These are phyloP conservation scores for Helicoverpa assulta DNA, from an alignment of 2,888 invertebrate species.

Conservation along the genomic window DNA sequence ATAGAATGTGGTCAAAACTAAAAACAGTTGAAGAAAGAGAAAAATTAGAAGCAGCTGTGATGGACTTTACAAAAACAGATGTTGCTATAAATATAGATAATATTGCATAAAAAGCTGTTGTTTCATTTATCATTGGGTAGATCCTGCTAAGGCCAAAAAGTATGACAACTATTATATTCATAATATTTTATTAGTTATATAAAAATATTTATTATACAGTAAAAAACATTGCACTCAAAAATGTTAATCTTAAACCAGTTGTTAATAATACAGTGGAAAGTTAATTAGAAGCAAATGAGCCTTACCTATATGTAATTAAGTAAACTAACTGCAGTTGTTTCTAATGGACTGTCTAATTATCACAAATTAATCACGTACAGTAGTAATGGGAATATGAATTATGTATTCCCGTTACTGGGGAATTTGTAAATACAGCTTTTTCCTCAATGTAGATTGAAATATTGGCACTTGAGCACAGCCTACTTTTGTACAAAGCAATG, in stretches of 20 bases:
- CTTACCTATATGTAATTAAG: too few species aligned
- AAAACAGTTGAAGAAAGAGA: slow-evolving; percentile 91
- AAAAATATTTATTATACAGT: slow-evolving; percentile 1
- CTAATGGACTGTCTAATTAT: too few species aligned
- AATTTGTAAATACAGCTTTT: slow-evolving; percentile 79
- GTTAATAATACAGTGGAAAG: neutral
- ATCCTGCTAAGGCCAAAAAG: neutral
- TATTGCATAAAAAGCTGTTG: slow-evolving; percentile 68
- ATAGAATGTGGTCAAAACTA: slow-evolving; percentile 91
- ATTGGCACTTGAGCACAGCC: slow-evolving; percentile 78
- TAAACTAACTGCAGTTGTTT: too few species aligned
- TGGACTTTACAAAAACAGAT: slow-evolving; percentile 87
- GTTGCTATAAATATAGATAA: slow-evolving; percentile 84
- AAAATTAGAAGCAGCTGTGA: slow-evolving; percentile 86
- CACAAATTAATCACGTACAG: too few species aligned
- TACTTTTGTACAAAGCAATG: slow-evolving; percentile 67
- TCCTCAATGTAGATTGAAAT: slow-evolving; percentile 78
- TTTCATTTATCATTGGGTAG: slow-evolving; percentile 21
- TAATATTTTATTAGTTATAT: neutral
- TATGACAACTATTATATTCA: neutral
- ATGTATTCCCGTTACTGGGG: slow-evolving; percentile 32
- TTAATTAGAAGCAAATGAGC: too few species aligned
- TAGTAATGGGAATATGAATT: too few species aligned
- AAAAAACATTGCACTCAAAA: neutral
- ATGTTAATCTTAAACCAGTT: neutral